Base-by-base conservation (phyloP, 2,113 vertebrate genomes). In the Oceanites oceanicus region DNA sequence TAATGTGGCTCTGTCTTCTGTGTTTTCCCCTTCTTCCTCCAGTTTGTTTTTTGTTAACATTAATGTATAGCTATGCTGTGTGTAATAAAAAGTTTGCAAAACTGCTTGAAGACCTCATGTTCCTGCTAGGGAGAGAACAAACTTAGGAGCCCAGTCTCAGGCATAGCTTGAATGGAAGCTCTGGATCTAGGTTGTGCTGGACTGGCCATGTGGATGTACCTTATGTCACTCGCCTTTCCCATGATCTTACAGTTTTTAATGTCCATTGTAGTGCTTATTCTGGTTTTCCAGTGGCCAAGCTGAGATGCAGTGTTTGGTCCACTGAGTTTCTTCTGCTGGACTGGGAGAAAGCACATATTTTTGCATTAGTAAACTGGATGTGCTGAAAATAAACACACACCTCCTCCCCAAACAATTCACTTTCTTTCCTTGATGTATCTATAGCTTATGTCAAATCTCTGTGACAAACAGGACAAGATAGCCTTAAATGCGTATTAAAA, bases 401-500 rank as follows among this genome's bases (percentile, higher is more conserved):
- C 26, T 81, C 34, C 34, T 59, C 11, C 27, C 38, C 16, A 38
- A 10, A 26, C 8, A 74, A 68, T 95, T 91, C 18, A 29, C 15
- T 47, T 90, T 73, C 15, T 94, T 92, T 85, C 45, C 5, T 5
- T 66, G 20, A 38, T 76, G 23, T 63, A 40, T 49, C 58, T 89
- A 6, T 40, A 40, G 56, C 40, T 94, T 86, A 67, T 92, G 25
- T 74, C 45, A 90, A 86, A 67, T 90, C 72, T 92, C 92, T 74
- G 40, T 63, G 44, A 81, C 81, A 84, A 79, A 92, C 40, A 76
- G 65, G 87, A 95, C 75, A 92, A 95, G 95, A 92, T 89, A 94
- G 25, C 15, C 68, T 77, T 74, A 85, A 96, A 85, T 81, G n/a
- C 40, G 20, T 88, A 65, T 88, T 93, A 94, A 96, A 96, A 94